Conservation (phyloP, 2,888 invertebrate genomes). For the Ptychoptera albimana region DNA sequence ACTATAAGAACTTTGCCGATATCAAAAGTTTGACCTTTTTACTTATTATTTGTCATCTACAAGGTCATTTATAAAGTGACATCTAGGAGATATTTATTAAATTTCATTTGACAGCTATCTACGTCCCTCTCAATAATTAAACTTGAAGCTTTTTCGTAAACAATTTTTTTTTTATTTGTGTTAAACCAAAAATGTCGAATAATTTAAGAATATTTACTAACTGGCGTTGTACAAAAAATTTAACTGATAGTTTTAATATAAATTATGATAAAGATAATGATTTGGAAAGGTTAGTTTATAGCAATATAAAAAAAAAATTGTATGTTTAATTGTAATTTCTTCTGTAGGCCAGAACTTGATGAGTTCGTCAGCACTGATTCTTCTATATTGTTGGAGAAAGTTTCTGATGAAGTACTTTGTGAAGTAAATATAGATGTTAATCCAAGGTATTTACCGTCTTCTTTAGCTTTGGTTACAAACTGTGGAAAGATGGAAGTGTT, state of each 20-base stretch:
- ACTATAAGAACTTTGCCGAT: too few relatives aligned
- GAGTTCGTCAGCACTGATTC: not conserved
- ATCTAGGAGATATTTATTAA: not conserved
- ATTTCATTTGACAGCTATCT: not conserved
- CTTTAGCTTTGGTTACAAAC: slow-evolving; percentile 21
- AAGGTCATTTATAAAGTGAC: slow-evolving; percentile 12
- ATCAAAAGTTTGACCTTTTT: too few relatives aligned
- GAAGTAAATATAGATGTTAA: slow-evolving; percentile 18
- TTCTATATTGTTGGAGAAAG: not conserved
- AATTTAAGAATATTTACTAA: not conserved
- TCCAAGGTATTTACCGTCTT: slow-evolving; percentile 19
- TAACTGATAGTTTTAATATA: too few relatives aligned
- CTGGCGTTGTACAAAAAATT: not conserved
- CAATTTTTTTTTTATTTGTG: not conserved
- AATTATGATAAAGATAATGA: too few relatives aligned
- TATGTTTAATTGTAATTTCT: not conserved
- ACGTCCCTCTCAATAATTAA: not conserved
- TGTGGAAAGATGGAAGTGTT: slow-evolving; percentile 24
- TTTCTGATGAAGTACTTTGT: slow-evolving; percentile 15
- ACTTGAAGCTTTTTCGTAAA: too few relatives aligned
- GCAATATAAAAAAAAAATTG: too few relatives aligned
- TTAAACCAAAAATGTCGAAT: slow-evolving; percentile 1
- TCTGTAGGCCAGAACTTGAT: not conserved
- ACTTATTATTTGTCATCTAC: slow-evolving; percentile 7
- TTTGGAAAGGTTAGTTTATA: too few relatives aligned